These are phyloP conservation scores for Ennomos fuscantarius DNA, from an alignment of 2,888 invertebrate genomes.

Conservation along the genomic window DNA sequence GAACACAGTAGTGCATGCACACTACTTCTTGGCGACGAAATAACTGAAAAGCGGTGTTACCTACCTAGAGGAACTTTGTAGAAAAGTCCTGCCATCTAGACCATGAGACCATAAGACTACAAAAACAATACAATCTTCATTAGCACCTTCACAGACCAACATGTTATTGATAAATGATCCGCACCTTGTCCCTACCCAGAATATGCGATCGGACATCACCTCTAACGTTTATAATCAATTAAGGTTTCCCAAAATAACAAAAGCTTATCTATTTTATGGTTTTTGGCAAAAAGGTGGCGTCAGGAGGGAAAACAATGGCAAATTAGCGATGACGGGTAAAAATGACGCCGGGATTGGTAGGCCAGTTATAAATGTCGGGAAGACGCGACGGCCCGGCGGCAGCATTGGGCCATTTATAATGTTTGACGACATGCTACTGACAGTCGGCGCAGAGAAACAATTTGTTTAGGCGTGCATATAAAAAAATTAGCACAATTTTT, in stretches of 20 bases:
- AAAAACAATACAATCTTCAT: slow-evolving; percentile 33
- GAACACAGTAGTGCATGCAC: too few species aligned
- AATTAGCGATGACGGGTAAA: slow-evolving; percentile 83
- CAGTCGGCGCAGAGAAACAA: slow-evolving; percentile 9
- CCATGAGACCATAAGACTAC: slow-evolving; percentile 26
- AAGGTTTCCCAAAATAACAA: slow-evolving; percentile 66
- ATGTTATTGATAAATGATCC: slow-evolving; percentile 57
- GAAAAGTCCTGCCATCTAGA: too few species aligned
- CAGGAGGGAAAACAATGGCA: slow-evolving; percentile 80
- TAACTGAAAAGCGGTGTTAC: too few species aligned
- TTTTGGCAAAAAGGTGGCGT: slow-evolving; percentile 79
- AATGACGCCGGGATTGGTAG: slow-evolving; percentile 71
- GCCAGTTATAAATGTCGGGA: slow-evolving; percentile 60
- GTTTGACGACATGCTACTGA: slow-evolving; percentile 36
- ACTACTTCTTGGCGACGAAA: too few species aligned
- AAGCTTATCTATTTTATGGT: slow-evolving; percentile 82
- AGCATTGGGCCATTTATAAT: slow-evolving; percentile 28
- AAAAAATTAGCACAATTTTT: too few species aligned
- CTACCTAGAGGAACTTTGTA: too few species aligned
- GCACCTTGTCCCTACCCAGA: slow-evolving; percentile 40
- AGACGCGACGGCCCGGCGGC: slow-evolving; percentile 55
- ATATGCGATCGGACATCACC: slow-evolving; percentile 51
- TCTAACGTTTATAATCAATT: slow-evolving; percentile 74
- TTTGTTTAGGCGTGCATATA: too few species aligned
- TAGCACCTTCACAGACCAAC: slow-evolving; percentile 45